These are phyloP conservation scores for Scomberomorus guttatus DNA, from an alignment of 2,797 vertebrate species.

Conservation along the genomic window DNA sequence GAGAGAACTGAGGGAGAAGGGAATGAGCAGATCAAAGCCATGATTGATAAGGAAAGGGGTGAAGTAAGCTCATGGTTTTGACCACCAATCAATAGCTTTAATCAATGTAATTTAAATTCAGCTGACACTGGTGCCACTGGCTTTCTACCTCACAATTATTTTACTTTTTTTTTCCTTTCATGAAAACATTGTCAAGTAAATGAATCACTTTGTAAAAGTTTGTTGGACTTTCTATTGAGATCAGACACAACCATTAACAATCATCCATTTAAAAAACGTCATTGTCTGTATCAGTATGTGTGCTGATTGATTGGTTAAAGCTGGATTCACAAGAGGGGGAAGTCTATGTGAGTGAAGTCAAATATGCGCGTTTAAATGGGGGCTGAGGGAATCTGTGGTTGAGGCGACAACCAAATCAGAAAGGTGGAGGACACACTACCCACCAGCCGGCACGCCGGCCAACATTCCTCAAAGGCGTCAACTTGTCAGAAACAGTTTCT, in stretches of 20 bases:
- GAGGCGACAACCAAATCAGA: slow-evolving; percentile 68
- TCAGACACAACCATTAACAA: slow-evolving; percentile 1
- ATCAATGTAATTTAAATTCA: slow-evolving; percentile 75
- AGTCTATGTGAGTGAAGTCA: slow-evolving; percentile 43
- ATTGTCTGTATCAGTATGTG: background rate
- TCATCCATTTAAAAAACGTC: slow-evolving; percentile 15
- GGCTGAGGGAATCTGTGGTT: slow-evolving; percentile 46
- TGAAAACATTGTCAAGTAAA: slow-evolving; percentile 27
- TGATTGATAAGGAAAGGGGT: slow-evolving; percentile 68
- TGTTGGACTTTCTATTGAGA: background rate
- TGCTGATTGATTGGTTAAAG: slow-evolving; percentile 10
- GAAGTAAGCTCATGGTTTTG: slow-evolving; percentile 57
- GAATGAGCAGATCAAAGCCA: slow-evolving; percentile 53
- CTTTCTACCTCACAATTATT: slow-evolving; percentile 13
- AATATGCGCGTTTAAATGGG: slow-evolving; percentile 55
- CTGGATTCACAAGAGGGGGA: slow-evolving; percentile 19
- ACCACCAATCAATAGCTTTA: slow-evolving; percentile 69
- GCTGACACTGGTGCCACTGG: slow-evolving; percentile 51
- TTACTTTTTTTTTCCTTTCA: slow-evolving; percentile 32
- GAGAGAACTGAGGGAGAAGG: slow-evolving; percentile 32
- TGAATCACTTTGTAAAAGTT: slow-evolving; percentile 23
- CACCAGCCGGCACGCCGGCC: slow-evolving; percentile 53
- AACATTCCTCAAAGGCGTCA: slow-evolving; percentile 71
- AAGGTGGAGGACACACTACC: slow-evolving; percentile 73
- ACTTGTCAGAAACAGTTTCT: slow-evolving; percentile 79